Evolutionary conservation across 2,888 invertebrate genomes (phyloP).

Genomic region (Apamea monoglypha): DNA sequence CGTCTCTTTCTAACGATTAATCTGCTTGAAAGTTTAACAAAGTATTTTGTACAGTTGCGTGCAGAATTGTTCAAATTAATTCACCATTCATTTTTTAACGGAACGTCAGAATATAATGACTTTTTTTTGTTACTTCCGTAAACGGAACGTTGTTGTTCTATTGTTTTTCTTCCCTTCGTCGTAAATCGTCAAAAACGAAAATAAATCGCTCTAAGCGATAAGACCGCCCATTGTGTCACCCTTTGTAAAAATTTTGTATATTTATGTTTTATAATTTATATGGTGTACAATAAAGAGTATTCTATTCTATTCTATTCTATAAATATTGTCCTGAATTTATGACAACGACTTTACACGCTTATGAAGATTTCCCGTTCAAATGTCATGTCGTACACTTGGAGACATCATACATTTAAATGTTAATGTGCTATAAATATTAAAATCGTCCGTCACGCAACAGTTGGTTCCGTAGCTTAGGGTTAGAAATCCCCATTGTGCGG

Average conservation of each 20-base stretch:
- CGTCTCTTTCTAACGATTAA: slow-evolving; percentile 77
- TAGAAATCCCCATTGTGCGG: slow-evolving; percentile 40
- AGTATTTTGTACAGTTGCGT: slow-evolving; percentile 77
- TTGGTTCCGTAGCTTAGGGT: slow-evolving; percentile 49
- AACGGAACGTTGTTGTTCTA: not conserved
- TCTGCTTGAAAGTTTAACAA: slow-evolving; percentile 81
- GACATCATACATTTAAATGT: slow-evolving; percentile 43
- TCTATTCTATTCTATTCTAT: too few species aligned
- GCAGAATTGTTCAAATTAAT: slow-evolving; percentile 64
- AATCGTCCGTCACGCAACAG: slow-evolving; percentile 55
- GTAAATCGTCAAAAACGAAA: not conserved
- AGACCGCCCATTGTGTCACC: too few species aligned
- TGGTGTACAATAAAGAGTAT: too few species aligned
- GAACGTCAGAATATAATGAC: slow-evolving; percentile 6
- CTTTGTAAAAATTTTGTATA: too few species aligned
- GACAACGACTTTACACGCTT: not conserved
- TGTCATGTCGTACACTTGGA: slow-evolving; percentile 14
- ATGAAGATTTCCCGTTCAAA: not conserved
- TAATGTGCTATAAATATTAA: slow-evolving; percentile 62
- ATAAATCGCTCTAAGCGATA: too few species aligned
- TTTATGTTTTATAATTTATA: too few species aligned
- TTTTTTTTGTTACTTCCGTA: slow-evolving; percentile 14
- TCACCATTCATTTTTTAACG: slow-evolving; percentile 46
- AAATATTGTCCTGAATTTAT: not conserved
- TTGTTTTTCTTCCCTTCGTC: not conserved